phyloP scores from a whole-genome alignment of 2,888 invertebrate species.

The Cartodere bifasciata region DNA sequence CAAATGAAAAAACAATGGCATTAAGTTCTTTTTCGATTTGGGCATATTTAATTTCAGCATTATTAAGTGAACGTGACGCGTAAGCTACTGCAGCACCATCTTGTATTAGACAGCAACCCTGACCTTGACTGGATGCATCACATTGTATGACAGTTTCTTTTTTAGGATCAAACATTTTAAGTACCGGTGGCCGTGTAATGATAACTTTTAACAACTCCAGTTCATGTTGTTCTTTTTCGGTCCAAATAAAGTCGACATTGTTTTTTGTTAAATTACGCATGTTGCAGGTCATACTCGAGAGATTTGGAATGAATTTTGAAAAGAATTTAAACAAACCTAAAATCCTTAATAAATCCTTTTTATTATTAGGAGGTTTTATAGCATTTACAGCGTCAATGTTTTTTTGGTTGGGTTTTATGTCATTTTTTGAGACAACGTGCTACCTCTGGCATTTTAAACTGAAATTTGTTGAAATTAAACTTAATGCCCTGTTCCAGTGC shows the following conservation, averaged over 20 bases:
- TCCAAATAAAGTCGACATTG: conserved; percentile 13
- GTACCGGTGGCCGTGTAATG: conserved; percentile 9
- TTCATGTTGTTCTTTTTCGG: conserved; percentile 10
- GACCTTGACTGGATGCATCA: conserved; percentile 15
- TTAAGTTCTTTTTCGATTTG: too few species aligned
- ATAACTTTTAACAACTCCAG: conserved; percentile 13
- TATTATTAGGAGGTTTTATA: conserved; percentile 12
- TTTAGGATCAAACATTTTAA: conserved; percentile 11
- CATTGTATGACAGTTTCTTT: conserved; percentile 12
- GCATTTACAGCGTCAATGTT: conserved; percentile 14
- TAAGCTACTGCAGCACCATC: conserved; percentile 16
- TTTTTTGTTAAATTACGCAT: conserved; percentile 15
- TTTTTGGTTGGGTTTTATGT: conserved; percentile 9
- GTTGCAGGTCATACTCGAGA: conserved; percentile 14
- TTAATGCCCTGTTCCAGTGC: conserved; percentile 15
- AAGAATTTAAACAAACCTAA: conserved; percentile 18
- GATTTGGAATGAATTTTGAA: conserved; percentile 15
- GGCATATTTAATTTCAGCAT: too few species aligned
- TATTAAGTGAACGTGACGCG: too few species aligned
- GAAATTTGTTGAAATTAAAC: conserved; percentile 19
- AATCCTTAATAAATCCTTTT: conserved; percentile 14
- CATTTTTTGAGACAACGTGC: conserved; percentile 7
- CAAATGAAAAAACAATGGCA: too few species aligned
- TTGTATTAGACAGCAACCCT: conserved; percentile 18
- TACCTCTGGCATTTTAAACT: conserved; percentile 14